Evolutionary conservation across 2,797 vertebrate genomes (phyloP).

Genomic region (Mus caroli): DNA sequence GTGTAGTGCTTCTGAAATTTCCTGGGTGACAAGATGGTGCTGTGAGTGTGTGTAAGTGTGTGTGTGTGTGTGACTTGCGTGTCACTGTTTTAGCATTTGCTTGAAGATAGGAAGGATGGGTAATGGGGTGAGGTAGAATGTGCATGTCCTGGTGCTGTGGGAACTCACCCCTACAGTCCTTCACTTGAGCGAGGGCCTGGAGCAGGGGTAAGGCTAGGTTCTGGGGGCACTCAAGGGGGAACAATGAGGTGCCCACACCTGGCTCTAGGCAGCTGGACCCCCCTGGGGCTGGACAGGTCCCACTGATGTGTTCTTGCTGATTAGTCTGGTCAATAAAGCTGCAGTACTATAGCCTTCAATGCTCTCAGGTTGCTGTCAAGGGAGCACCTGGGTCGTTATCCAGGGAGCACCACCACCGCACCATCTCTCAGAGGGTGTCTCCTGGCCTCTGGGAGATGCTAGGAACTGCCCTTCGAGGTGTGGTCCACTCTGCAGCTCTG

Average conservation of each 20-base stretch:
- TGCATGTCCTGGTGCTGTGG: too few relatives aligned
- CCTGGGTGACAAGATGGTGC: neutral
- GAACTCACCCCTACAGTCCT: neutral
- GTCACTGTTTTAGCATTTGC: neutral
- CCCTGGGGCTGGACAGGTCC: neutral
- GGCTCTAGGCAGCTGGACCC: neutral
- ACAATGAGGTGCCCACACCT: neutral
- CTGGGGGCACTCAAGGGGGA: accelerated
- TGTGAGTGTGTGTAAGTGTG: neutral
- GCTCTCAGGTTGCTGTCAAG: neutral
- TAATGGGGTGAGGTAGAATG: neutral
- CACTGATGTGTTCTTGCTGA: conserved; percentile 54
- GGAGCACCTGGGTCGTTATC: neutral
- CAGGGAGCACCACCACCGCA: neutral
- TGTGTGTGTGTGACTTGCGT: neutral
- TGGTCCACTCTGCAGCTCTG: neutral
- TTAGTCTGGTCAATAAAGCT: conserved; percentile 80
- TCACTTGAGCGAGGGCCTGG: neutral
- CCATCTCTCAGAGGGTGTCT: neutral
- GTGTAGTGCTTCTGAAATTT: neutral
- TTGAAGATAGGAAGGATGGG: neutral
- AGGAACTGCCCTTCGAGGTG: neutral
- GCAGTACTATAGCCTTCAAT: neutral
- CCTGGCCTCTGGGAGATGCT: neutral
- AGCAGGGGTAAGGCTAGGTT: neutral